A percentile compares a stretch with the other conserved stretches of the same genome.
Conservation (phyloP, 2,113 vertebrate genomes). For the Grammomys dolichurus region DNA sequence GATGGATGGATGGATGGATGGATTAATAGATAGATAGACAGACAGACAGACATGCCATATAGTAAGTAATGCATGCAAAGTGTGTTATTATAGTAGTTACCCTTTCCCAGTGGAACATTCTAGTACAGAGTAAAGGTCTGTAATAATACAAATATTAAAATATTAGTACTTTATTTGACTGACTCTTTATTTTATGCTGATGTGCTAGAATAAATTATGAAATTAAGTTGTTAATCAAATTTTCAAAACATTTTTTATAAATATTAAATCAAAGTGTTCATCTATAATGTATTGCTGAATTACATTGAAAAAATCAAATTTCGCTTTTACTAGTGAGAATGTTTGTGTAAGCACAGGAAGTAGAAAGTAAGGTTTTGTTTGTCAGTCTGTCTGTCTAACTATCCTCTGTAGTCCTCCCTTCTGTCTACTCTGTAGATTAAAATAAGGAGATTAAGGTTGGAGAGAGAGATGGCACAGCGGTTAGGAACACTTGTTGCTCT, state of each 20-base stretch:
- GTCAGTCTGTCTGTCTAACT: neutral
- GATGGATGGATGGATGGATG: too few relatives aligned
- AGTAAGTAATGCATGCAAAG: neutral
- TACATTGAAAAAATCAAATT: constrained; percentile 15
- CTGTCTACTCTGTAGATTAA: neutral
- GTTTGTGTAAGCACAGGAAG: neutral
- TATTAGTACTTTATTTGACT: neutral
- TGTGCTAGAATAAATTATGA: constrained; percentile 17
- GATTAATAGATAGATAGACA: too few relatives aligned
- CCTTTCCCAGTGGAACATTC: neutral
- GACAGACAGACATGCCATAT: neutral
- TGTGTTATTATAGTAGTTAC: neutral
- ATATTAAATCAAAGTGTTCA: neutral
- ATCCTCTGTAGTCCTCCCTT: neutral
- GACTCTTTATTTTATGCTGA: constrained; percentile 28
- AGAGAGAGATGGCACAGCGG: neutral
- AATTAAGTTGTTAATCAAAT: constrained; percentile 51
- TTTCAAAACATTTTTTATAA: neutral
- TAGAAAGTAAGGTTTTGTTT: neutral
- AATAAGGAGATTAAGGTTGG: neutral
- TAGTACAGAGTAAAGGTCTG: constrained; percentile 3
- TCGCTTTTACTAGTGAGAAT: neutral
- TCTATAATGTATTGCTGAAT: constrained; percentile 1
- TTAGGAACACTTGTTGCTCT: neutral
- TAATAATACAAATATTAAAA: constrained; percentile 25